phyloP scores from a whole-genome alignment of 2,888 invertebrate species.

The Pecten maximus region DNA sequence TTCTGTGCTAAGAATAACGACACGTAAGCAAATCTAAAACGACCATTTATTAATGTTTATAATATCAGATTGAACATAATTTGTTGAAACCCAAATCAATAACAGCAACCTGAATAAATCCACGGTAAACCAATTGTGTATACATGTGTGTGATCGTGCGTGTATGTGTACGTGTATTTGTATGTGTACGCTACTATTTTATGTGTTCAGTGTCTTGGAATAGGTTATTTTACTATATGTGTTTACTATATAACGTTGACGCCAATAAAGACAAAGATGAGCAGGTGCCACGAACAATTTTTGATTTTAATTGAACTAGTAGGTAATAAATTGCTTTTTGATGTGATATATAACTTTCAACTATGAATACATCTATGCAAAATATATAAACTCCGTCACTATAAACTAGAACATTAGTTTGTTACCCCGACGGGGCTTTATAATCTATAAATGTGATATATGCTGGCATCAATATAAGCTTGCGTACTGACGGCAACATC shows the following conservation, averaged over 20 bases:
- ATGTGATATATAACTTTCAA: conserved; percentile 20
- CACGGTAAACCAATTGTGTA: no score
- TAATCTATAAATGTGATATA: neutral
- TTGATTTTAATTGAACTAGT: conserved; percentile 14
- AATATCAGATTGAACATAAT: no score
- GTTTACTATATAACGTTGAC: neutral
- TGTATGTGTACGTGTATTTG: no score
- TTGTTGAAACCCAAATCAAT: no score
- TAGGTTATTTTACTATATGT: no score
- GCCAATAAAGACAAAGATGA: neutral
- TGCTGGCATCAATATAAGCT: neutral
- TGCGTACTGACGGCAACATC: neutral
- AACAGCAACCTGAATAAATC: no score
- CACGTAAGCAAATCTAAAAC: no score
- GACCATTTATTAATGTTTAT: no score
- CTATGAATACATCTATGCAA: neutral
- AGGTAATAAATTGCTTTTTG: conserved; percentile 5
- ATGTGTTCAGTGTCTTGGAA: no score
- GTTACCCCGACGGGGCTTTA: neutral
- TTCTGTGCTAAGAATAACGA: no score
- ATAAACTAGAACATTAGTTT: neutral
- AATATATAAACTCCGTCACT: neutral
- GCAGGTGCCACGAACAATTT: neutral
- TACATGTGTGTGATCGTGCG: no score
- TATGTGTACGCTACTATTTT: no score